A percentile compares a stretch with the other conserved stretches of the same genome.
phyloP scores from a whole-genome alignment of 2,797 vertebrate species.

The Schizopygopsis malacanthus region DNA sequence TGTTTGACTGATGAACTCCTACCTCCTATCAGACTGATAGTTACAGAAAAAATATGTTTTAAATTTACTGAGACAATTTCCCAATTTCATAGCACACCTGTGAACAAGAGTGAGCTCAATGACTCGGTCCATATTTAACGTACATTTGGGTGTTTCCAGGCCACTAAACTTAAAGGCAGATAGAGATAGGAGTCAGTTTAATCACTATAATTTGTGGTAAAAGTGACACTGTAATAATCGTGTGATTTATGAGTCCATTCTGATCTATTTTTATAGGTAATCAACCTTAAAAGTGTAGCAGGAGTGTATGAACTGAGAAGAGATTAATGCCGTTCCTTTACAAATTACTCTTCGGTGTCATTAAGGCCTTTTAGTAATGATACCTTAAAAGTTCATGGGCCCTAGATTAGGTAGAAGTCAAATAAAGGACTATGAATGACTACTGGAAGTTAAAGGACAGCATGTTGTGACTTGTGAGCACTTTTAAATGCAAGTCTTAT shows the following conservation, averaged over 20 bases:
- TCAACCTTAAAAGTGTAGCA: constrained; percentile 77
- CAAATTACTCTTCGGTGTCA: constrained; percentile 68
- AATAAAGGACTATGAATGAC: constrained; percentile 67
- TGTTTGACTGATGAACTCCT: constrained; percentile 44
- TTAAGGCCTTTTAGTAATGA: constrained; percentile 73
- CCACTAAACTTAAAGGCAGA: constrained; percentile 58
- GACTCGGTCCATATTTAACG: constrained; percentile 54
- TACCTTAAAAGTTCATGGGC: constrained; percentile 70
- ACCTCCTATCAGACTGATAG: constrained; percentile 2
- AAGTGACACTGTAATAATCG: constrained; percentile 74
- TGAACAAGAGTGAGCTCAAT: constrained; percentile 43
- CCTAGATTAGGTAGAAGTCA: constrained; percentile 70
- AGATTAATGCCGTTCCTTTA: constrained; percentile 73
- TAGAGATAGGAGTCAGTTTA: constrained; percentile 61
- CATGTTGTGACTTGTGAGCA: constrained; percentile 20
- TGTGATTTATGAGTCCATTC: constrained; percentile 76
- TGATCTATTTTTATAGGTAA: constrained; percentile 76
- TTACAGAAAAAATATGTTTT: constrained; percentile 20
- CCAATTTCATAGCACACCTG: constrained; percentile 38
- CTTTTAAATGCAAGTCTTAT: constrained; percentile 28
- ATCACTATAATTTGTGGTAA: constrained; percentile 69
- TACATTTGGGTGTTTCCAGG: constrained; percentile 60
- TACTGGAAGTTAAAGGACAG: constrained; percentile 40
- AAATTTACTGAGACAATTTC: constrained; percentile 35
- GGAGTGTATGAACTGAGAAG: constrained; percentile 67